Base-by-base conservation (phyloP, 2,888 invertebrate species). In the Patella ulyssiponensis region DNA sequence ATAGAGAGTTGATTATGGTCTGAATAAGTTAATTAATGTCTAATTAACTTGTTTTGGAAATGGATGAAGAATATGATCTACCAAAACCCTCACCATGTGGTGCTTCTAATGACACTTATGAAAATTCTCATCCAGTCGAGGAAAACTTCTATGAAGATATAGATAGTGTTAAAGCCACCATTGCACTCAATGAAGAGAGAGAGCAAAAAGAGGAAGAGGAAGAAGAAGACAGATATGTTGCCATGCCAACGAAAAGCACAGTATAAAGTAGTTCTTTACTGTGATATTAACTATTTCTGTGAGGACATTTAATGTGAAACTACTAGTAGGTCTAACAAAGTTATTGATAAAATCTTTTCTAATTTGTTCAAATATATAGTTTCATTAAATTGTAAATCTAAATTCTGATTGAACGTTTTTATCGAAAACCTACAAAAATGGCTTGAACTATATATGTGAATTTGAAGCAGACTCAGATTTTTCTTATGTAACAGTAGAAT, bases 101-200 rank as follows among this genome's bases (percentile, higher is more conserved):
- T n/a, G 7, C 3, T 27, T 53, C n/a, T 20, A 27, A 23, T 20
- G 44, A 44, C 44, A 15, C 33, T 23, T 56, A 71, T 15, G 71
- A 33, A 7, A 71, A 76, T 11, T 44, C 74, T 1, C 71, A 53
- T 3, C 64, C 64, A 15, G 20, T 9, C 2, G 71, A 69, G 58
- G 76, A 76, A 52, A 76, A 76, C 73, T 64, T 76, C 20, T 76
- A 76, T 33, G 76, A 76, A 20, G 64, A 64, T 72, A 72, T 76
- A 27, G 76, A 76, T 33, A 75, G 53, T n/a, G n/a, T 75, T 20
- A 76, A 76, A 53, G 76, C 76, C n/a, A 73, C 76, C 7, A 72
- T 76, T 14, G 76, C 73, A 2, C 54, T 71, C 58, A 72, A 73
- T 23, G 76, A 76, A 14, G 17, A 17, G 5, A 23, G 20, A 23